Evolutionary conservation across 2,797 vertebrate genomes (phyloP).

Genomic region (Bovichtus diacanthus): DNA sequence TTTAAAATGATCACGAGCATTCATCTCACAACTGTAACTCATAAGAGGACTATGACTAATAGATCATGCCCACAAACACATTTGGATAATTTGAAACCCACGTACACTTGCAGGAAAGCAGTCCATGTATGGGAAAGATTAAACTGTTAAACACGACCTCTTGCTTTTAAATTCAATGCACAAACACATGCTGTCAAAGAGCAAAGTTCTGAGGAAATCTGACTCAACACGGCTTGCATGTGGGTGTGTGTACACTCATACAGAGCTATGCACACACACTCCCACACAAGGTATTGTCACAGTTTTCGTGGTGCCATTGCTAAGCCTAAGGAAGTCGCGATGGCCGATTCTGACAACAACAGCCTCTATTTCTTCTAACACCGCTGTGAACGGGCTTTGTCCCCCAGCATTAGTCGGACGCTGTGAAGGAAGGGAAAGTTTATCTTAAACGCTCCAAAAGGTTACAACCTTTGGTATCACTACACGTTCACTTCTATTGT

Average conservation of each 20-base stretch:
- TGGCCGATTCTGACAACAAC: constrained; percentile 50
- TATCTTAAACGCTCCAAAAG: constrained; percentile 57
- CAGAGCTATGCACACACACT: constrained; percentile 4
- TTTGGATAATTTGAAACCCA: constrained; percentile 1
- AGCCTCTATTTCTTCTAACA: constrained; percentile 47
- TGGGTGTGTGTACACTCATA: not conserved
- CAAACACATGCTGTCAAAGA: not conserved
- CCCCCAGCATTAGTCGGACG: constrained; percentile 40
- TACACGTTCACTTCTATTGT: constrained; percentile 64
- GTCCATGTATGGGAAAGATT: not conserved
- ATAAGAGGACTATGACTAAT: not conserved
- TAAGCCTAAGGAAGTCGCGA: constrained; percentile 48
- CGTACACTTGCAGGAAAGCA: not conserved
- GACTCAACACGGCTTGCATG: constrained; percentile 16
- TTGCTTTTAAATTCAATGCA: constrained; percentile 21
- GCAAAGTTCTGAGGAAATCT: constrained; percentile 10
- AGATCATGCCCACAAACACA: not conserved
- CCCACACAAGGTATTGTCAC: constrained; percentile 56
- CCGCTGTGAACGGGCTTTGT: constrained; percentile 44
- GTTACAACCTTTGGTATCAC: constrained; percentile 57
- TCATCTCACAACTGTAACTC: constrained; percentile 4
- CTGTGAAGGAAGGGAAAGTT: constrained; percentile 70
- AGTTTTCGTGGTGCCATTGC: constrained; percentile 40
- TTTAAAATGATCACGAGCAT: not conserved
- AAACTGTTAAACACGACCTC: not conserved